Evolutionary conservation across 2,888 invertebrate genomes (phyloP).

Genomic region (Deilephila porcellus): DNA sequence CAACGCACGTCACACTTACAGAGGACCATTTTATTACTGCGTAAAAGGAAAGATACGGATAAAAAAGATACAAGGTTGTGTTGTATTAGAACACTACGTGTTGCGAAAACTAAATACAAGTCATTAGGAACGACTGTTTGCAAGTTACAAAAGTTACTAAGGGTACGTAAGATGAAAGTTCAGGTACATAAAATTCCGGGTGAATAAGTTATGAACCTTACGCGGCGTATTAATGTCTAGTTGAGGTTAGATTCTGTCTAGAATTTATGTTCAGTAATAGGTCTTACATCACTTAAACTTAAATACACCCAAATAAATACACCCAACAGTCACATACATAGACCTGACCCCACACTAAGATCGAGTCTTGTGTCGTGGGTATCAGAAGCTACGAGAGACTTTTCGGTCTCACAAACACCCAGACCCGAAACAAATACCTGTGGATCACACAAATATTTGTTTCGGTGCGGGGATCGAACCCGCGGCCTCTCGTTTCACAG

Average conservation of each 20-base stretch:
- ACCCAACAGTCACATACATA: no score
- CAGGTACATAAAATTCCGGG: background rate
- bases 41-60: conserved; percentile 45
- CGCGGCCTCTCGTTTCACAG: no score
- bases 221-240: background rate
- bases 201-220: conserved; percentile 1
- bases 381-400: no score
- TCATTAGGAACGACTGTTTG: conserved; percentile 34
- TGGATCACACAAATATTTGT: no score
- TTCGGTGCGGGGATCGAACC: no score
- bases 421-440: no score
- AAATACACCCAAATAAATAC: no score
- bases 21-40: conserved; percentile 49
- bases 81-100: conserved; percentile 44
- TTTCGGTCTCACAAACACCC: no score
- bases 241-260: background rate
- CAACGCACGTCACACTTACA: conserved; percentile 46
- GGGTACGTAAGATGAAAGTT: background rate
- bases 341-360: no score
- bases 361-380: no score
- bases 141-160: conserved; percentile 24
- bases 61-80: conserved; percentile 40
- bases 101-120: conserved; percentile 38
- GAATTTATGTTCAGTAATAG: no score
- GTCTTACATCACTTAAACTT: no score